phyloP scores from a whole-genome alignment of 2,113 vertebrate genomes.

The Leucosticte australis region DNA sequence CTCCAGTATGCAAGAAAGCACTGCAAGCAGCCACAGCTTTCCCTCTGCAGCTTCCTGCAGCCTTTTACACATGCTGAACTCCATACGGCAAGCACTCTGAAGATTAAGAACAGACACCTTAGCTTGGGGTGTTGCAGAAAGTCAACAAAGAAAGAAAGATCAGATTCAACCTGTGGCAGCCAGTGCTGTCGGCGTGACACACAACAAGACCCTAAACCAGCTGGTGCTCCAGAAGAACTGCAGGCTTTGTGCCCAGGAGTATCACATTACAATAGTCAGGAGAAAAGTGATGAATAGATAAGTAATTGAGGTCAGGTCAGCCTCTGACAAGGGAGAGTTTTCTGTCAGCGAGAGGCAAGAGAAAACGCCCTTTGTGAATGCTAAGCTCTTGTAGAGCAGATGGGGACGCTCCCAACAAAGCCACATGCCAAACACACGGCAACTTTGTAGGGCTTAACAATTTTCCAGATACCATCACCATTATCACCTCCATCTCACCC shows the following conservation, averaged over 20 bases:
- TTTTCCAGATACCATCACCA: background rate
- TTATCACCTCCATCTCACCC: background rate
- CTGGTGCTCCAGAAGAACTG: background rate
- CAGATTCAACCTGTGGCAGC: background rate
- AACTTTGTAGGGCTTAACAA: background rate
- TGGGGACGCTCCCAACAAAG: background rate
- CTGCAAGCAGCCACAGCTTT: background rate
- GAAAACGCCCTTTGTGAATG: background rate
- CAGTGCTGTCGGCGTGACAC: background rate
- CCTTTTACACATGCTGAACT: background rate
- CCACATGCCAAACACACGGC: background rate
- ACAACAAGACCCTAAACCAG: background rate
- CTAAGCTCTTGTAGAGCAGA: background rate
- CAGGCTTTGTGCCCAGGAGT: background rate
- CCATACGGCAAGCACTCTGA: background rate
- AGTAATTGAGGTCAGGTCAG: slow-evolving; percentile 34
- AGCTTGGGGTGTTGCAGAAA: background rate
- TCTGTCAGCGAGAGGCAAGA: background rate
- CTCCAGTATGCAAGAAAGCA: background rate
- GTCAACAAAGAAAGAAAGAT: background rate
- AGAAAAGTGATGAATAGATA: slow-evolving; percentile 36
- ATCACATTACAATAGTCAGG: background rate
- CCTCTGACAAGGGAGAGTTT: slow-evolving; percentile 9
- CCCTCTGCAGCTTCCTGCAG: background rate
- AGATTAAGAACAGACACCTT: background rate